Percentiles rank a stretch among this genome's conserved stretches.
phyloP scores from a whole-genome alignment of 2,888 invertebrate genomes.

The Drosophila lacicola region DNA sequence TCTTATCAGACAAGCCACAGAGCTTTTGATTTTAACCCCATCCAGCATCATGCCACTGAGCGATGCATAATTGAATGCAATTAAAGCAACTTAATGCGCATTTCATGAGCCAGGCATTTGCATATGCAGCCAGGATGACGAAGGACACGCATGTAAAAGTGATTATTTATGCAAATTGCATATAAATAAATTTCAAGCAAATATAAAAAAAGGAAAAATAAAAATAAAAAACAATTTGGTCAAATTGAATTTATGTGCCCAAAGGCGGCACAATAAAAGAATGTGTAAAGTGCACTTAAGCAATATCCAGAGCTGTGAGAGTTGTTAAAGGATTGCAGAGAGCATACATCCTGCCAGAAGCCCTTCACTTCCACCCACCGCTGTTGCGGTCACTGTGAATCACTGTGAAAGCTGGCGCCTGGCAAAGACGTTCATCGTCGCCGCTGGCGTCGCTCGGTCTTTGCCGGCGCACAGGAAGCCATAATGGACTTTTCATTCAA shows the following conservation, averaged over 20 bases:
- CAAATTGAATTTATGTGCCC: conserved; percentile 79
- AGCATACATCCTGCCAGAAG: conserved; percentile 31
- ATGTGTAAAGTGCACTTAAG: conserved; percentile 80
- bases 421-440: conserved; percentile 63
- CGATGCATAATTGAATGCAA: conserved; percentile 81
- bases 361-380: background rate
- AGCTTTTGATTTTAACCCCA: conserved; percentile 9
- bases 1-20: conserved; percentile 68
- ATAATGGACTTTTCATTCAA: conserved; percentile 85
- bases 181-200: conserved; percentile 68
- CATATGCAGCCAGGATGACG: conserved; percentile 58
- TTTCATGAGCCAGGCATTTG: conserved; percentile 71
- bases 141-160: conserved; percentile 64
- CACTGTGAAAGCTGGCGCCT: conserved; percentile 72
- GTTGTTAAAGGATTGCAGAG: conserved; percentile 58
- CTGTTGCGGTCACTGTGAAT: conserved; percentile 72
- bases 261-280: conserved; percentile 63
- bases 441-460: conserved; percentile 52
- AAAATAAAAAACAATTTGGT: conserved; percentile 64
- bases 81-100: conserved; percentile 80
- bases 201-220: conserved; percentile 36
- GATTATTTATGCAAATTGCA: conserved; percentile 82
- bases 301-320: conserved; percentile 34
- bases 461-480: conserved; percentile 74
- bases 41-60: conserved; percentile 26